Percentiles rank a stretch among this genome's conserved stretches.
These are phyloP conservation scores for Bubo bubo DNA, from an alignment of 2,113 vertebrate species.

Conservation along the genomic window DNA sequence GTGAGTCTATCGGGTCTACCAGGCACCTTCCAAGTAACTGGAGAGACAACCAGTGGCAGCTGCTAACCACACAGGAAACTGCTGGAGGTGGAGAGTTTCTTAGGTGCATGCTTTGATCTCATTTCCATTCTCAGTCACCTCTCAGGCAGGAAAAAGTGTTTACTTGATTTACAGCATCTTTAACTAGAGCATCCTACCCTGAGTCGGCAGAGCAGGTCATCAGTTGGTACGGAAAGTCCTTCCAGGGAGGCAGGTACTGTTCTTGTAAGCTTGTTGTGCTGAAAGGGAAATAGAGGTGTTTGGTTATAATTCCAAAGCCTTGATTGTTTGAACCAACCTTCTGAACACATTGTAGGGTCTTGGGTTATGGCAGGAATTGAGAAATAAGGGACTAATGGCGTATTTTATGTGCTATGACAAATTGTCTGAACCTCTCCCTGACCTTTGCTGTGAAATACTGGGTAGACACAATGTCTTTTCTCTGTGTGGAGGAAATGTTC, in stretches of 20 bases:
- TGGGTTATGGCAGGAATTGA: background rate
- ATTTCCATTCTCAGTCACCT: accelerated
- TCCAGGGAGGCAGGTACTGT: background rate
- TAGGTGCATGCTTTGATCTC: background rate
- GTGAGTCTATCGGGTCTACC: background rate
- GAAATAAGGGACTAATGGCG: background rate
- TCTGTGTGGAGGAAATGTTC: background rate
- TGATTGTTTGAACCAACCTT: background rate
- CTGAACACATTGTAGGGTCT: background rate
- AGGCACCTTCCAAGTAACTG: background rate
- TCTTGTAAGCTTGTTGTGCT: background rate
- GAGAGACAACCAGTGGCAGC: background rate
- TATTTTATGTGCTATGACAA: background rate
- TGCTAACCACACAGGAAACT: background rate
- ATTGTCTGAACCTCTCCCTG: background rate
- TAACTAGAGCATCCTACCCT: background rate
- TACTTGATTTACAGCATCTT: background rate
- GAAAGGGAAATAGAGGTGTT: background rate
- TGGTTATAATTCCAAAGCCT: background rate
- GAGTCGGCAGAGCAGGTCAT: background rate
- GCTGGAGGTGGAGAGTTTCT: background rate
- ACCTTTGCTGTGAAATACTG: background rate
- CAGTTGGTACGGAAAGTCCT: background rate
- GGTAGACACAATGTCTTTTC: background rate
- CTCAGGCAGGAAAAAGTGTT: background rate